These are phyloP conservation scores for Drosophila ananassae DNA, from an alignment of 1,140 invertebrate species.

Conservation along the genomic window DNA sequence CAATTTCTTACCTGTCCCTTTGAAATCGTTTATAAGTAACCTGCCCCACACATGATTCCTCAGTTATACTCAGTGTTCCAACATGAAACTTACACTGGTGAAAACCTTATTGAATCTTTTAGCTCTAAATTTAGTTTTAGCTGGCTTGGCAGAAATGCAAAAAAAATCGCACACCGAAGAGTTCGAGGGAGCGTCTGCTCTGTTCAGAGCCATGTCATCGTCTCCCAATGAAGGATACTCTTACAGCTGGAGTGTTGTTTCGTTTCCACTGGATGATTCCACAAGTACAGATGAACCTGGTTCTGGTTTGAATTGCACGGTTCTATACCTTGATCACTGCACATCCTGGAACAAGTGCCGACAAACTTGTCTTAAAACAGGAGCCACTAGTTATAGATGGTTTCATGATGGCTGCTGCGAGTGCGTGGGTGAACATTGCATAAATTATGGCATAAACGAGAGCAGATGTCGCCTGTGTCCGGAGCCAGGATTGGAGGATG, in stretches of 20 bases:
- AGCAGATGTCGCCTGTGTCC: constrained; percentile 64
- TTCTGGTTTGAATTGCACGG: constrained; percentile 92
- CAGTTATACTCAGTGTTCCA: constrained; percentile 28
- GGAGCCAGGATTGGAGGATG: constrained; percentile 43
- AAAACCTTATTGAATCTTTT: not conserved
- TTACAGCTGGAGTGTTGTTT: constrained; percentile 89
- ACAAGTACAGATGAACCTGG: not conserved
- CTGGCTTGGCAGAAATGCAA: constrained; percentile 74
- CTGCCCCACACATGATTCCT: not conserved
- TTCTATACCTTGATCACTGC: constrained; percentile 95
- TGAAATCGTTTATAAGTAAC: constrained; percentile 1
- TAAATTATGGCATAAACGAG: constrained; percentile 86
- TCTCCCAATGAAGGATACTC: constrained; percentile 87
- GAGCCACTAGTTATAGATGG: constrained; percentile 87
- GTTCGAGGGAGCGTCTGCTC: constrained; percentile 90
- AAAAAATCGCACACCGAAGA: constrained; percentile 94
- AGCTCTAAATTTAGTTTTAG: not conserved
- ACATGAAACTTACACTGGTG: constrained; percentile 17
- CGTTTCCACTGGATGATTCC: constrained; percentile 87
- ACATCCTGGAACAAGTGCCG: constrained; percentile 93
- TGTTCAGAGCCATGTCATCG: constrained; percentile 92
- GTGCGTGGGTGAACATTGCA: constrained; percentile 91
- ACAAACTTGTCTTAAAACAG: constrained; percentile 64
- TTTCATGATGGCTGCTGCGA: constrained; percentile 98
- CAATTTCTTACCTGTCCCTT: constrained; percentile 4